Conservation (phyloP, 2,113 vertebrate species). For the Drymodes brunneopygia region DNA sequence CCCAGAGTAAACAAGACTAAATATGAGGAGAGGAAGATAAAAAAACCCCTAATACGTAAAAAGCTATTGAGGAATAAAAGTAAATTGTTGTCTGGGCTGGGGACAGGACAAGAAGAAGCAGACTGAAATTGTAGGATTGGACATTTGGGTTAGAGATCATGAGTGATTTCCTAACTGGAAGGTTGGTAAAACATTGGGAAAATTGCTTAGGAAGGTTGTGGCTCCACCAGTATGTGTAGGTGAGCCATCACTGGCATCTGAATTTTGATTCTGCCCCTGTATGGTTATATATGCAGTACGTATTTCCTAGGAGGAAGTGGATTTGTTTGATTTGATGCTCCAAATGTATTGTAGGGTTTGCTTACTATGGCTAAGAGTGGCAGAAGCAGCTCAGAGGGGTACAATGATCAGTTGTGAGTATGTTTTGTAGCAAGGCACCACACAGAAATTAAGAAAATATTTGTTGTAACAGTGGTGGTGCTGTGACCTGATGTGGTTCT, state of each 20-base stretch:
- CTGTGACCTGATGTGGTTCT: not conserved
- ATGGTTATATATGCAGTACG: not conserved
- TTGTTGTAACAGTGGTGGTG: not conserved
- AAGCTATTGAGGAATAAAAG: not conserved
- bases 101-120: not conserved
- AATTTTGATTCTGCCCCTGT: not conserved
- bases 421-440: not conserved
- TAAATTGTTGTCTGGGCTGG: not conserved
- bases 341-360: not conserved
- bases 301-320: not conserved
- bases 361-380: not conserved
- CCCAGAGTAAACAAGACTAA: not conserved
- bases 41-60: not conserved
- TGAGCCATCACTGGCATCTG: not conserved
- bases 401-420: accelerated
- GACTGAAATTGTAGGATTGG: not conserved
- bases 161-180: not conserved
- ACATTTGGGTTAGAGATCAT: not conserved
- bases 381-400: not conserved
- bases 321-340: not conserved
- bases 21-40: not conserved
- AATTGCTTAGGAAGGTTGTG: not conserved
- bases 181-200: not conserved
- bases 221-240: not conserved
- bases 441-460: not conserved